phyloP scores from a whole-genome alignment of 2,113 vertebrate genomes.

The Laterallus jamaicensis region DNA sequence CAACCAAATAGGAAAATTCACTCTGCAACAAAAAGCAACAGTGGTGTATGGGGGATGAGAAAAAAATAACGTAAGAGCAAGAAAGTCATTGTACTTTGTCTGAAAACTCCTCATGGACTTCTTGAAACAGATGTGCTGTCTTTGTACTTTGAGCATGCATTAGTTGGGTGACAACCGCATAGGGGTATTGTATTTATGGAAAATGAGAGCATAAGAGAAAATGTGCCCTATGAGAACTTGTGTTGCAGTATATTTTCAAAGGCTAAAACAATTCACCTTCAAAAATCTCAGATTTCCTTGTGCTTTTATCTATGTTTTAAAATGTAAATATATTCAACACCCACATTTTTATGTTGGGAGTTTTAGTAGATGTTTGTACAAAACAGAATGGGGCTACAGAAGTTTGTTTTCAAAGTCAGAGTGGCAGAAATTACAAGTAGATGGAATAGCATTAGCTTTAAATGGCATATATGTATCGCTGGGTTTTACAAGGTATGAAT shows the following conservation, averaged over 20 bases:
- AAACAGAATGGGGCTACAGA: not conserved
- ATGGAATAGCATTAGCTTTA: not conserved
- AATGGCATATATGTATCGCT: not conserved
- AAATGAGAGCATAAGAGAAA: not conserved
- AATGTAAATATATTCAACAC: not conserved
- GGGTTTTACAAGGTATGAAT: slow-evolving; percentile 9
- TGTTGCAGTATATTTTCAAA: not conserved
- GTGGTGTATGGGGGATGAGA: not conserved
- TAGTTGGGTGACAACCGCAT: not conserved
- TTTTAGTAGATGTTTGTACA: not conserved
- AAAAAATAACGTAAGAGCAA: not conserved
- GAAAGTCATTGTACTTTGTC: not conserved
- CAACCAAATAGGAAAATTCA: not conserved
- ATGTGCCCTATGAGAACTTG: not conserved
- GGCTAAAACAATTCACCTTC: not conserved
- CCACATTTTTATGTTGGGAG: not conserved
- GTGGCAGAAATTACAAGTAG: not conserved
- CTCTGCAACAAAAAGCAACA: not conserved
- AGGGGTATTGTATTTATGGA: not conserved
- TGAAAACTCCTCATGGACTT: not conserved
- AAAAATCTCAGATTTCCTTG: not conserved
- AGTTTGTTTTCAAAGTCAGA: not conserved
- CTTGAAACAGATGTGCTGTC: not conserved
- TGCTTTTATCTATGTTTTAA: not conserved
- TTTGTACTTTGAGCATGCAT: not conserved